Evolutionary conservation across 2,113 vertebrate genomes (phyloP), one percentile per base, ranked within the genome.

Genomic region (Psittacula cyanocephala): DNA sequence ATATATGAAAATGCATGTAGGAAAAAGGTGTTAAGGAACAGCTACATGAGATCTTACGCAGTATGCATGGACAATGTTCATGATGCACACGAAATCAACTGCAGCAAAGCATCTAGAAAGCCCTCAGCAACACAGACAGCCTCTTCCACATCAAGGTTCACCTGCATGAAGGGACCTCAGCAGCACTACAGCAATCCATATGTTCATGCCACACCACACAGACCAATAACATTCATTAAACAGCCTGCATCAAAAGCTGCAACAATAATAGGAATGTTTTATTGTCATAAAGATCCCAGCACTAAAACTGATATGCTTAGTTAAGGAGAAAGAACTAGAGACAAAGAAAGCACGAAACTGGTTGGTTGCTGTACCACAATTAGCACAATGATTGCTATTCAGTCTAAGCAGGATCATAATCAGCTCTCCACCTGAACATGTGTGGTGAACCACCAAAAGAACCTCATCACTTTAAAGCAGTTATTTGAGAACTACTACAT

Each of bases 1-100:
- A 20, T 13, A 20, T 14, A 5, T 5, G 7, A 23, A 53, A 28
- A 17, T 0, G 3, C 2, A 2, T 2, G 13, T 5, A 19, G 17
- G 27, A 37, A 50, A 11, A 39, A 43, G 24, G 37, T 11, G 11
- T 44, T n/a, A 50, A 31, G 27, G 35, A 74, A 35, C 9, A 59
- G 10, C 24, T 22, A 37, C 16, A 0, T 0, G 3, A 65, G 11
- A 20, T 35, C 63, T 59, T 65, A 22, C 0, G 1, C 28, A 43
- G 50, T 4, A 6, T 13, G 8, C 2, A 33, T 1, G 6, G 46
- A 19, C 8, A 1, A 13, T 5, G 6, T 11, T 77, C 10, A 86
- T 15, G 6, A 35, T 16, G n/a, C 57, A 59, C 57, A 59, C 33
- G 14, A 35, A 70, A 64, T 28, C 29, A 59, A 13, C 24, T 20